Evolutionary conservation across 2,888 invertebrate genomes (phyloP), one percentile per base, ranked within the genome.

Genomic region (Coelopa pilipes): DNA sequence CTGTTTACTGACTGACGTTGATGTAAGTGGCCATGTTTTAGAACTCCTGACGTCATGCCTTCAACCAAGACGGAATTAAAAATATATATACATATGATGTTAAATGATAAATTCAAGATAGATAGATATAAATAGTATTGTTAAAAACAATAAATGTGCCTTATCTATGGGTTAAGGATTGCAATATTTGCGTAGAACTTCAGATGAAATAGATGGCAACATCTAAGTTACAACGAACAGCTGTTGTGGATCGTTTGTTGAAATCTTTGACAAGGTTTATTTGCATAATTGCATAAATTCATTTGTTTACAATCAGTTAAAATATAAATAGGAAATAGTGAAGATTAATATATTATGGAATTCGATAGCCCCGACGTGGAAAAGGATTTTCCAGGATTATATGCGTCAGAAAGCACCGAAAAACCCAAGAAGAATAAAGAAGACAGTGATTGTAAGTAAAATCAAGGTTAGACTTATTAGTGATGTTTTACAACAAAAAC

Each of bases 371-470:
- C 95, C 45, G 96, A 96, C 84, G 94, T 94, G 53, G 96, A 95
- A 88, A 95, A 95, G 86, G 95, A 96, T 85, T 96, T 96, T 87
- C 96, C 96, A 34, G 96, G 96, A 63, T 88, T 96, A 70, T 96
- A 95, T 84, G 94, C 94, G 53, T 93, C 94, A 1, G 95, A 95
- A 88, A 83, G 84, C 65, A 76, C 75, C 60, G 78, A 78, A 66
- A 85, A 81, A 76, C 82, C 82, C 0, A 85, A 83, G 69, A 88
- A 87, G 74, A 86, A 82, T 78, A 92, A 92, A 83, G 94, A 94
- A 83, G 94, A 95, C 87, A 94, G 94, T 85, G 94, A 95, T 85
- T 94, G 94, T 94, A 90, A 91, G 92, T 80, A 74, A 9, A 59
- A 10, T 34, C 34, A 4, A 34, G 55, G 17, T 50, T 60, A 59